These are phyloP conservation scores for Caenorhabditis virilis DNA, from an alignment of 2,888 invertebrate genomes.

Conservation along the genomic window DNA sequence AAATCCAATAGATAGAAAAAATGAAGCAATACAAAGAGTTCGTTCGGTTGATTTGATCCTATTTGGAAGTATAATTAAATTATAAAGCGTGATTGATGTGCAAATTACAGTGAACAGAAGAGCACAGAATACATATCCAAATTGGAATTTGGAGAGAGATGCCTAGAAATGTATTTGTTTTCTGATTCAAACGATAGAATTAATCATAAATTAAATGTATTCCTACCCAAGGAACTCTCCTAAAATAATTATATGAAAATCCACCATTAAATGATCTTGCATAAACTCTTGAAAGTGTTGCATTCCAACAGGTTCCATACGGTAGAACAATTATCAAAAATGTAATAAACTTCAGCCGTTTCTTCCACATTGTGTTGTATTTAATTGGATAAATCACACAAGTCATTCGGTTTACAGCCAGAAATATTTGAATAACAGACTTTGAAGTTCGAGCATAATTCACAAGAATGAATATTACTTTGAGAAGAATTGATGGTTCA, in stretches of 20 bases:
- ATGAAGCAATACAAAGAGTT: background rate
- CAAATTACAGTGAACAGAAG: too few species aligned
- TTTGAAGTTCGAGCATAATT: constrained; percentile 7
- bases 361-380: constrained; percentile 7
- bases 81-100: background rate
- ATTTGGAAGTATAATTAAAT: background rate
- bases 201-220: too few species aligned
- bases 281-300: constrained; percentile 10
- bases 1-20: background rate
- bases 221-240: constrained; percentile 14
- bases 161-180: too few species aligned
- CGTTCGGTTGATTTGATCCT: background rate
- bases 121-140: background rate
- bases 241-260: constrained; percentile 11
- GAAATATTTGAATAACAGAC: constrained; percentile 7
- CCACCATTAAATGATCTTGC: constrained; percentile 12
- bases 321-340: constrained; percentile 8
- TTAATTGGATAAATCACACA: constrained; percentile 6
- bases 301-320: constrained; percentile 17
- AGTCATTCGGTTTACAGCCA: constrained; percentile 12
- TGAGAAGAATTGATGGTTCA: constrained; percentile 1
- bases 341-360: constrained; percentile 1
- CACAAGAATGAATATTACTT: constrained; percentile 5
- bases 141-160: background rate
- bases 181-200: too few species aligned